Percentiles rank a stretch among this genome's conserved stretches.
Conservation (phyloP, 2,888 invertebrate species). For the Euplexia lucipara region DNA sequence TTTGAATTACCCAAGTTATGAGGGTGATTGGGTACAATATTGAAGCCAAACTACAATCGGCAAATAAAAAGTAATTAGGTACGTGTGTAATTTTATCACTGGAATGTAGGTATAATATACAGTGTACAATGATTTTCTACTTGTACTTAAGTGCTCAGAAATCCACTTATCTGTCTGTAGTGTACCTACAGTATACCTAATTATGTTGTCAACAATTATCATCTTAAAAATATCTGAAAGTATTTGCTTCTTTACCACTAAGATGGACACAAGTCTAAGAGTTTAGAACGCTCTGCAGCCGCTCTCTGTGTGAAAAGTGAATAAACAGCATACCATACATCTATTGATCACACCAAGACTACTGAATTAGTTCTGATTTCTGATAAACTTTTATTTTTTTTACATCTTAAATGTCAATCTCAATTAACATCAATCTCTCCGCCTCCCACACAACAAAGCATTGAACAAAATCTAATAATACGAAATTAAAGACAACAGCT, state of each 20-base stretch:
- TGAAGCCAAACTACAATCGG: not conserved
- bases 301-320: slow-evolving; percentile 13
- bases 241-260: not conserved
- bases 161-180: slow-evolving; percentile 21
- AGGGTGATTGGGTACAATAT: not conserved
- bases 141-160: not conserved
- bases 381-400: slow-evolving; percentile 15
- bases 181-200: no score
- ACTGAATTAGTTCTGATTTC: slow-evolving; percentile 28
- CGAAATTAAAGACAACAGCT: slow-evolving; percentile 35
- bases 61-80: not conserved
- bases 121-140: not conserved
- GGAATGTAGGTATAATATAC: not conserved
- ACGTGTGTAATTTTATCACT: not conserved
- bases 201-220: not conserved
- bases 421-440: slow-evolving; percentile 18
- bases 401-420: slow-evolving; percentile 41
- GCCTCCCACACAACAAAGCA: slow-evolving; percentile 13
- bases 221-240: not conserved
- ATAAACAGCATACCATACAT: slow-evolving; percentile 2
- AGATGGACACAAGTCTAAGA: no score
- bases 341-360: slow-evolving; percentile 9
- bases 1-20: not conserved
- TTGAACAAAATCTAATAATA: slow-evolving; percentile 36
- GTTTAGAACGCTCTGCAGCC: no score